Evolutionary conservation across 1,140 invertebrate species (phyloP).

Genomic region (Drosophila triauraria): DNA sequence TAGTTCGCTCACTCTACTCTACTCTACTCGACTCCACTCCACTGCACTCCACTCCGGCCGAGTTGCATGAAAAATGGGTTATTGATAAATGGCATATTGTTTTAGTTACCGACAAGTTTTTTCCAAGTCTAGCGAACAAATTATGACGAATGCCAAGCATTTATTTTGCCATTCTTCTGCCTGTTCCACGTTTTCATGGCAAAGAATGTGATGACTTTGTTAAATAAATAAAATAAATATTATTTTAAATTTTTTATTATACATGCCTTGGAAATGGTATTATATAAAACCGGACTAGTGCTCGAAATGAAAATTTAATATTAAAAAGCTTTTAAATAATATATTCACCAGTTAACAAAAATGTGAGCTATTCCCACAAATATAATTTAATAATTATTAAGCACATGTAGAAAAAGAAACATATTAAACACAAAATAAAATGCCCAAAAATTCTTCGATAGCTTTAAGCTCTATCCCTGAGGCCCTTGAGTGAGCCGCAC

Average conservation of each 20-base stretch:
- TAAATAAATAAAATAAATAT: constrained; percentile 1
- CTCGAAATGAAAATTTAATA: too few relatives aligned
- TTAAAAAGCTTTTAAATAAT: too few relatives aligned
- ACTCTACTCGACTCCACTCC: background rate
- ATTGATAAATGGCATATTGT: constrained; percentile 48
- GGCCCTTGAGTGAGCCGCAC: background rate
- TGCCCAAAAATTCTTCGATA: too few relatives aligned
- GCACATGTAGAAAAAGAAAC: too few relatives aligned
- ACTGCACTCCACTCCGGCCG: background rate
- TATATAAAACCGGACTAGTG: too few relatives aligned
- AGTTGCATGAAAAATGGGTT: constrained; percentile 29
- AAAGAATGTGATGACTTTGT: background rate
- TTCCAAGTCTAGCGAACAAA: constrained; percentile 9
- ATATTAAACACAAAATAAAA: too few relatives aligned
- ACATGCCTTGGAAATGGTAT: too few relatives aligned
- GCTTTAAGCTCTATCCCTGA: background rate
- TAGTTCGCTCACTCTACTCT: constrained; percentile 11
- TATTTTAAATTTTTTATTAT: background rate
- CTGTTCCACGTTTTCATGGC: background rate
- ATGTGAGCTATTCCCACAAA: too few relatives aligned
- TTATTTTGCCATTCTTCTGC: background rate
- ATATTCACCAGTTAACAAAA: too few relatives aligned
- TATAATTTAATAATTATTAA: too few relatives aligned
- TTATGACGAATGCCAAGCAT: constrained; percentile 27
- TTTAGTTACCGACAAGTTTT: constrained; percentile 25